Evolutionary conservation across 1,140 invertebrate species (phyloP), one percentile per base, ranked within the genome.

Genomic region (Bicyclus anynana): DNA sequence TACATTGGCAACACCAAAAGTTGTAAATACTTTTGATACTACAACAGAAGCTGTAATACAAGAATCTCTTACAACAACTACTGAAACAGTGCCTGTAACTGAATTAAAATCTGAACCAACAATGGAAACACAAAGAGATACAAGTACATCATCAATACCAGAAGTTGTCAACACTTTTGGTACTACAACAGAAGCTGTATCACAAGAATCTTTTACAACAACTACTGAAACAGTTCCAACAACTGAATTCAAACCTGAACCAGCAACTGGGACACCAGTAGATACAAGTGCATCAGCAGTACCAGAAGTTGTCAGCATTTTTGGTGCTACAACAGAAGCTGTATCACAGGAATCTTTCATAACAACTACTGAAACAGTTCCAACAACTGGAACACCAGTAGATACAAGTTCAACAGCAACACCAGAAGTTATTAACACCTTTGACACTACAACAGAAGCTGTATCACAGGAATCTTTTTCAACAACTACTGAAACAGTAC

Each of bases 81-180:
- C 38, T 21, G 18, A 35, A 33, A 18, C 35, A 21, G n/a, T 59
- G 38, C 16, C 46, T 16, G 14, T 21, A 35, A 42, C 27, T 48
- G 46, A 61, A 48, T 37, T 50, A 23, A 6, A 48, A 27, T 9
- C 26, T 48, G 44, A 53, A n/a, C n/a, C n/a, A n/a, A n/a, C n/a
- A n/a, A n/a, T n/a, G n/a, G n/a, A n/a, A n/a, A 13, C 46, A 18
- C 6, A 21, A 20, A n/a, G 18, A 14, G 54, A 49, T 29, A 12
- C 48, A 23, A 42, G n/a, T 9, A 26, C 38, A 26, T 18, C 37
- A 26, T 21, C 9, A 16, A 46, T 47, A 40, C 16, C 51, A 27
- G 55, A 59, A 56, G 7, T 27, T 17, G 38, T 26, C 49, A 48
- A 48, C 14, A 52, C 35, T 9, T 18, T 51, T 58, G 60, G 59